Evolutionary conservation across 2,113 vertebrate genomes (phyloP).

Genomic region (Cynoglossus semilaevis): DNA sequence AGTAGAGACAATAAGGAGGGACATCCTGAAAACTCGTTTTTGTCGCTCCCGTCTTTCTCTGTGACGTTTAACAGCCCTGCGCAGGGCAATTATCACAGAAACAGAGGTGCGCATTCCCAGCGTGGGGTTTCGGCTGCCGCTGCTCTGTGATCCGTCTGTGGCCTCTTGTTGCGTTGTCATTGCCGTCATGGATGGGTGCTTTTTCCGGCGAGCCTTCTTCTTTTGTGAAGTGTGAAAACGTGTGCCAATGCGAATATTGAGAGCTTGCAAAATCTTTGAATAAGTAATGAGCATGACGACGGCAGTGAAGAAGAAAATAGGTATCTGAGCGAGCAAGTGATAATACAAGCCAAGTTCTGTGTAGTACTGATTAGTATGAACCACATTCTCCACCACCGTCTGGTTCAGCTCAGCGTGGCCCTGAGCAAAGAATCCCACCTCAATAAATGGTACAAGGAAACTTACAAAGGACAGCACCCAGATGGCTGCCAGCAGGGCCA

Average conservation of each 20-base stretch:
- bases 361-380: conserved; percentile 85
- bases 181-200: conserved; percentile 86
- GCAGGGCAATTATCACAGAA: conserved; percentile 95
- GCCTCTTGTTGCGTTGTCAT: conserved; percentile 86
- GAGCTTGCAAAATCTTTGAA: conserved; percentile 95
- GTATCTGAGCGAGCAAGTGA: conserved; percentile 95
- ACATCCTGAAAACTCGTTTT: conserved; percentile 96
- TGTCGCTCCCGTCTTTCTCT: conserved; percentile 94
- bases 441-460: conserved; percentile 96
- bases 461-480: conserved; percentile 95
- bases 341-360: conserved; percentile 95
- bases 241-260: conserved; percentile 96
- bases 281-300: conserved; percentile 97
- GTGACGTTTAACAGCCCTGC: conserved; percentile 93
- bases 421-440: conserved; percentile 91
- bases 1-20: conserved; percentile 95
- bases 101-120: conserved; percentile 96
- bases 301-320: conserved; percentile 96
- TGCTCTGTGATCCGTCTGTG: conserved; percentile 76
- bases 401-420: conserved; percentile 85
- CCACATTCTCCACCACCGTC: conserved; percentile 79
- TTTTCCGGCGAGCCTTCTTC: conserved; percentile 93
- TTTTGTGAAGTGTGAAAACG: conserved; percentile 92
- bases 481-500: conserved; percentile 87
- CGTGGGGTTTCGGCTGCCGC: conserved; percentile 82